A percentile compares a stretch with the other conserved stretches of the same genome.
phyloP scores from a whole-genome alignment of 1,140 invertebrate genomes.

The Caenorhabditis latens region DNA sequence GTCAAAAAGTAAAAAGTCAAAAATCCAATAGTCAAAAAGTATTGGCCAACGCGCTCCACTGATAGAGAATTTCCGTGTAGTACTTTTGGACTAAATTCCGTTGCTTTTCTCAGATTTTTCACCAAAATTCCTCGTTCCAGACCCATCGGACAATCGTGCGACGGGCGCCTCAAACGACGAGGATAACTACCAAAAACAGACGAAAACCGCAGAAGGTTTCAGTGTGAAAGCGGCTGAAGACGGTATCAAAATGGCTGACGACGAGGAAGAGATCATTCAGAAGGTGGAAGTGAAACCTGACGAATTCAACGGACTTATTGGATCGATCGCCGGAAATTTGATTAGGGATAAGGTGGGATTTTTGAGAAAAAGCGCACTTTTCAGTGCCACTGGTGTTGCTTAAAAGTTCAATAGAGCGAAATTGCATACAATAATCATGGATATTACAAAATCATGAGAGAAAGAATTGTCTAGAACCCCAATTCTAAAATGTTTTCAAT shows the following conservation, averaged over 20 bases:
- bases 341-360: slow-evolving; percentile 70
- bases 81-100: neutral
- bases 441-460: too few species aligned
- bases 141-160: slow-evolving; percentile 1
- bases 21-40: too few species aligned
- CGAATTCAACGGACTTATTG: slow-evolving; percentile 77
- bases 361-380: neutral
- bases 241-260: slow-evolving; percentile 63
- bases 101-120: too few species aligned
- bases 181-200: slow-evolving; percentile 23
- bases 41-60: too few species aligned
- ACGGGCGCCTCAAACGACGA: neutral
- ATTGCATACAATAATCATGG: too few species aligned
- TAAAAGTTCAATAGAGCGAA: too few species aligned
- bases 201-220: neutral
- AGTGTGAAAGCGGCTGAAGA: neutral
- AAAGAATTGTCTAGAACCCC: too few species aligned
- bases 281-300: slow-evolving; percentile 73
- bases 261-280: slow-evolving; percentile 61
- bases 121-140: neutral
- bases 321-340: slow-evolving; percentile 75
- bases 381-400: too few species aligned
- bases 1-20: too few species aligned
- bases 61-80: neutral
- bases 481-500: too few species aligned